Percentiles rank a stretch among this genome's conserved stretches.
These are phyloP conservation scores for Drosophila kanapiae DNA, from an alignment of 1,140 invertebrate genomes.

Conservation along the genomic window DNA sequence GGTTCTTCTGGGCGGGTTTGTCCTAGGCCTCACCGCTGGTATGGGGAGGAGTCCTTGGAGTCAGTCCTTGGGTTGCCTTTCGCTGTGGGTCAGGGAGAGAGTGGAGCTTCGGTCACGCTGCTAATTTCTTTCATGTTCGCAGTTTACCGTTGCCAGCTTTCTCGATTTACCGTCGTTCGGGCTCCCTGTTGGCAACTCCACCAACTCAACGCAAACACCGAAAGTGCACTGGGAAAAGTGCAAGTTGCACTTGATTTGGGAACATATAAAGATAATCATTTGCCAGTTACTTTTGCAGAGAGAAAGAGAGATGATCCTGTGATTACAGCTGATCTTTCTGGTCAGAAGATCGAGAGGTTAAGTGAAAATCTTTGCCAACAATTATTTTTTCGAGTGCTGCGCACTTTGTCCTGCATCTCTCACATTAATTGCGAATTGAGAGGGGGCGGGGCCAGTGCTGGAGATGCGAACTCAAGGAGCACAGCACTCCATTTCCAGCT, in stretches of 20 bases:
- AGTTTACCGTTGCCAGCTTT: constrained; percentile 22
- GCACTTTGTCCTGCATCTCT: constrained; percentile 68
- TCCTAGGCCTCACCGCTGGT: neutral
- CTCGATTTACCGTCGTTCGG: constrained; percentile 24
- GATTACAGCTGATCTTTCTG: neutral
- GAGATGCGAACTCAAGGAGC: constrained; percentile 42
- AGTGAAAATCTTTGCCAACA: neutral
- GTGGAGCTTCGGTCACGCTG: constrained; percentile 65
- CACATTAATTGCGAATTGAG: constrained; percentile 62
- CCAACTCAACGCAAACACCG: constrained; percentile 2
- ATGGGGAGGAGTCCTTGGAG: neutral
- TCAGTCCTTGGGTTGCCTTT: constrained; percentile 15
- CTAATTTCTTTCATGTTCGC: constrained; percentile 80
- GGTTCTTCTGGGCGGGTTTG: constrained; percentile 31
- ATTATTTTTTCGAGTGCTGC: constrained; percentile 4
- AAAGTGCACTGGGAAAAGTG: constrained; percentile 13
- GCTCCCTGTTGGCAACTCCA: constrained; percentile 17
- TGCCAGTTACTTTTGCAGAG: too few relatives aligned
- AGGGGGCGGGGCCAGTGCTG: neutral
- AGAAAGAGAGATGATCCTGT: too few relatives aligned
- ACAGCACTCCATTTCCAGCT: constrained; percentile 48
- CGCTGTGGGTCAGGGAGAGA: constrained; percentile 13
- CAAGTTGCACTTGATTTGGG: neutral
- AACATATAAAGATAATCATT: too few relatives aligned
- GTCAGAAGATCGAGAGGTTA: neutral